A percentile compares a stretch with the other conserved stretches of the same genome.
Evolutionary conservation across 2,888 invertebrate genomes (phyloP).

Genomic region (Mythimna albipuncta): DNA sequence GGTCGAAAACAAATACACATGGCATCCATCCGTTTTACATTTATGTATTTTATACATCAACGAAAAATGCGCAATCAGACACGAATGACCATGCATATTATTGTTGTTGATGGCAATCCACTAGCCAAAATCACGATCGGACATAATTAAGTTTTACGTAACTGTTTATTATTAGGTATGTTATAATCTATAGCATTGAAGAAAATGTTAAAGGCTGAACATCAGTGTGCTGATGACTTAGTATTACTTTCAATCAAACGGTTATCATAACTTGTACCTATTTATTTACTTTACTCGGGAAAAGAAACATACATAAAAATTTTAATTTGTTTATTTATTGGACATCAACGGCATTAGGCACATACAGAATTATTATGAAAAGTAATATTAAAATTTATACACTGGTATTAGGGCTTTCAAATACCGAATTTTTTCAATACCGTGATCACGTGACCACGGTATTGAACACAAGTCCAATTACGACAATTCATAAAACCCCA

Average conservation of each 20-base stretch:
- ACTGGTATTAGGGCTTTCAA: no score
- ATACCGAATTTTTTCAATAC: no score
- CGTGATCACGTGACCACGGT: no score
- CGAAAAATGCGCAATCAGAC: conserved; percentile 47
- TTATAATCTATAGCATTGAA: conserved; percentile 55
- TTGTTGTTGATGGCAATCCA: conserved; percentile 46
- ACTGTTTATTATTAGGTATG: conserved; percentile 24
- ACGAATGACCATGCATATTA: conserved; percentile 52
- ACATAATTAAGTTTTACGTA: conserved; percentile 50
- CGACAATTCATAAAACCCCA: no score
- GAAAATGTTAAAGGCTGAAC: conserved; percentile 42
- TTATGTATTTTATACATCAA: conserved; percentile 31
- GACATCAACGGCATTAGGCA: no score
- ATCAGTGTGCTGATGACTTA: conserved; percentile 3
- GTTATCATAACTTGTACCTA: background rate
- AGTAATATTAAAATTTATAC: no score
- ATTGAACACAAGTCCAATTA: no score
- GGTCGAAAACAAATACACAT: conserved; percentile 45
- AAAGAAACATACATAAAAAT: no score
- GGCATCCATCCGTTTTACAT: conserved; percentile 39
- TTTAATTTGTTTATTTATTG: no score
- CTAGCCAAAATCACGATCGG: conserved; percentile 51
- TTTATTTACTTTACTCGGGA: no score
- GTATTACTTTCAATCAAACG: conserved; percentile 28
- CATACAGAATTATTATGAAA: no score